These are phyloP conservation scores for Hypomecis punctinalis DNA, from an alignment of 2,888 invertebrate genomes.

Conservation along the genomic window DNA sequence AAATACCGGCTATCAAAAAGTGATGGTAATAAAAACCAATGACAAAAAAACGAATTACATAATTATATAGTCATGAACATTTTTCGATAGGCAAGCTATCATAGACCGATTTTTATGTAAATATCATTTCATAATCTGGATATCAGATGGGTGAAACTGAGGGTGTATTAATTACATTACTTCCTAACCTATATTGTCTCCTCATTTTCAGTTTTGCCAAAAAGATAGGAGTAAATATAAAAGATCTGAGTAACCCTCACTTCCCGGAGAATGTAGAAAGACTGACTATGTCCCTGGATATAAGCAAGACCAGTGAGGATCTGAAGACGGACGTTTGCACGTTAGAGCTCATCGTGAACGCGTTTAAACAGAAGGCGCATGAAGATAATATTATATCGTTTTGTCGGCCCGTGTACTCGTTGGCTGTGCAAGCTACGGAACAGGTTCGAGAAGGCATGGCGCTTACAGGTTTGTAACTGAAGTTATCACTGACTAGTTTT, in stretches of 20 bases:
- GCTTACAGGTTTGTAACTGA: conserved; percentile 83
- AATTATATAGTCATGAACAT: no score
- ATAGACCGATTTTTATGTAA: no score
- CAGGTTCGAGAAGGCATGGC: conserved; percentile 86
- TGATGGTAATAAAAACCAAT: no score
- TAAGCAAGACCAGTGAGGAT: conserved; percentile 63
- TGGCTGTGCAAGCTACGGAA: conserved; percentile 87
- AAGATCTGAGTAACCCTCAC: conserved; percentile 69
- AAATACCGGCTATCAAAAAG: no score
- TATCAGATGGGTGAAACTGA: no score
- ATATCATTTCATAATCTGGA: no score
- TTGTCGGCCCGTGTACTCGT: conserved; percentile 90
- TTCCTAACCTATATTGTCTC: no score
- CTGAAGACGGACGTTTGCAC: conserved; percentile 87
- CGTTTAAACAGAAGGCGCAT: conserved; percentile 88
- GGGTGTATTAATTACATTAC: no score
- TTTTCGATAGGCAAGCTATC: no score
- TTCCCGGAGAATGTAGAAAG: conserved; percentile 69
- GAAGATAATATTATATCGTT: conserved; percentile 90
- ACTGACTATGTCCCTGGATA: conserved; percentile 55
- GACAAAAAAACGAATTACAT: no score
- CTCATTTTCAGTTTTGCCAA: conserved; percentile 71
- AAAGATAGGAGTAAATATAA: conserved; percentile 71
- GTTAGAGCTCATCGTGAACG: conserved; percentile 89
- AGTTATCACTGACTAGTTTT: background rate